Evolutionary conservation across 2,888 invertebrate genomes (phyloP), one percentile per base, ranked within the genome.

Genomic region (Platycnemis pennipes): DNA sequence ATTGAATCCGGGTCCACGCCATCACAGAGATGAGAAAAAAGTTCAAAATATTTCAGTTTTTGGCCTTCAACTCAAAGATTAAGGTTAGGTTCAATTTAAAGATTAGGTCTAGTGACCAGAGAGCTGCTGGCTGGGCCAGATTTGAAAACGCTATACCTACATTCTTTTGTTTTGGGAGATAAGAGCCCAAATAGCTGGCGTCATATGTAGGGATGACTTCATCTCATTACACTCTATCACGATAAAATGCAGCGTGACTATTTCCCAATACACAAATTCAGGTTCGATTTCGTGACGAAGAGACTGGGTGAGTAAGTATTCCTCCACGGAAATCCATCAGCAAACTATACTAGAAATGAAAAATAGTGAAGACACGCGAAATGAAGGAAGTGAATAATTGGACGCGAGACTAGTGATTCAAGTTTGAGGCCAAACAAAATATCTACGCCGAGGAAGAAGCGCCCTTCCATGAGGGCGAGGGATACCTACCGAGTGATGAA

Each of bases 231-330:
- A 16, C 19, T 16, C 1, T n/a, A 63, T 63, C 26, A 7, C 63
- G n/a, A 63, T 22, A 26, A 26, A 26, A 63, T 26, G 19, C 26
- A n/a, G 63, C 63, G n/a, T n/a, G 63, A 63, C 5, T 63, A 26
- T 63, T 53, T 31, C 37, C 49, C 49, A 49, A 49, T 53, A 49
- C 49, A 19, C 44, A 53, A 53, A 88, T 53, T 22, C 88, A 63
- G 63, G n/a, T 1, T n/a, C 63, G n/a, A 49, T 31, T 46, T 88
- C 49, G 88, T 88, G 49, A 31, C 49, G 88, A 88, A 37, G 37
- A 88, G 53, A 88, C 53, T 88, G 53, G 53, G 88, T 88, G 88
- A 88, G 49, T 53, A 37, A 37, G 88, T 88, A n/a, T 53, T 22
- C 49, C 37, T 22, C 31, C 45, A 16, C 49, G 53, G 88, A 31